Base-by-base conservation (phyloP, 2,113 vertebrate genomes). In the Scophthalmus maximus region DNA sequence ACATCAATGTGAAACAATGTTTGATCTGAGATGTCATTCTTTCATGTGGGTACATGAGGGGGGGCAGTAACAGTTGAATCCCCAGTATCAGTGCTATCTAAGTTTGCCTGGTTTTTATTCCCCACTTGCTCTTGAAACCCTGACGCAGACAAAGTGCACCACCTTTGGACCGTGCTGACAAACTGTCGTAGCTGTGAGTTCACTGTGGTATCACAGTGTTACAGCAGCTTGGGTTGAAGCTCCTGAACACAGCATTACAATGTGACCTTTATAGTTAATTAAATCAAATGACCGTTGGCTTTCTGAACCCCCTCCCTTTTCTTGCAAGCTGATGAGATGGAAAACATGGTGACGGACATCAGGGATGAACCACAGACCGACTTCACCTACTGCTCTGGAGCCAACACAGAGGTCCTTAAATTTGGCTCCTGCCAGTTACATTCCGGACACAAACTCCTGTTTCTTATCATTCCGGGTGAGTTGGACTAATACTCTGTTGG, bases 381-480 rank as follows among this genome's bases (percentile, higher is more conserved):
- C 22, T 87, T 92, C 40, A 26, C 90, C 3, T 94, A 92, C 88
- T 94, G 92, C n/a, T 79, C 51, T 52, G 92, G 93, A 44, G 92
- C 88, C 22, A 47, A 83, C 47, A 94, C 94, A 0, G 92, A 95
- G 78, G 40, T 94, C 29, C 92, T 94, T 4, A 91, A 88, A 46
- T 93, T 91, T 76, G 94, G 94, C 11, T 22, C 86, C n/a, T 5
- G 5, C 49, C 81, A 78, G n/a, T 73, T 93, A 44, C 44, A 81
- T 12, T 27, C 74, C 8, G 66, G 60, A 34, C 56, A 73, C 38
- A 83, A 80, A 32, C 25, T 86, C 8, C 89, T 95, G 38, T 82
- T 95, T 56, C 91, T 95, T 10, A 52, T 95, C 68, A 91, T 95
- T 76, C 94, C 94, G 90, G 94, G 94, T 94, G 82, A 73, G 82